phyloP scores from a whole-genome alignment of 2,797 vertebrate species.

The Somateria mollissima region DNA sequence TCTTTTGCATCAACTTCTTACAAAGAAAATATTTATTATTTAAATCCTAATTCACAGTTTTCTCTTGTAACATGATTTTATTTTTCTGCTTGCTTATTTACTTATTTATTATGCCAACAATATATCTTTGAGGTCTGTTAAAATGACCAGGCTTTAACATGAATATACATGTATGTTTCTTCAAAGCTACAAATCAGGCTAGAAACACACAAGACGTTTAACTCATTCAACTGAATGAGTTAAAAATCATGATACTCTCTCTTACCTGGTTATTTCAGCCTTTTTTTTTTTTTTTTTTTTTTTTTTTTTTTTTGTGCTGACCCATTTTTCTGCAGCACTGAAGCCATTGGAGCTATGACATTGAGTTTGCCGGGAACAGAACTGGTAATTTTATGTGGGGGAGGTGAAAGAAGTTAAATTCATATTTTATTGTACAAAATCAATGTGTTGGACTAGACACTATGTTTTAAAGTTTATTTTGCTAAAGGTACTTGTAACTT shows the following conservation, averaged over 20 bases:
- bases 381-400: neutral
- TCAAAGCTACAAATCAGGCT: neutral
- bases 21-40: neutral
- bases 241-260: neutral
- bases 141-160: neutral
- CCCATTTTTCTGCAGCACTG: neutral
- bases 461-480: neutral
- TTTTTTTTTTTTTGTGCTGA: neutral
- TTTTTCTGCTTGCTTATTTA: neutral
- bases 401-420: neutral
- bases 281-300: neutral
- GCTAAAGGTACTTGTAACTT: neutral
- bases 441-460: neutral
- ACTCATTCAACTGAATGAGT: neutral
- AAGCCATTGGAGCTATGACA: neutral
- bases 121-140: too few species aligned
- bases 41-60: neutral
- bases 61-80: neutral
- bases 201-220: neutral
- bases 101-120: neutral
- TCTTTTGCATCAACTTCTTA: neutral
- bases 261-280: neutral
- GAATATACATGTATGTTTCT: neutral
- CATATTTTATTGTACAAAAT: neutral
- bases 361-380: neutral